Evolutionary conservation across 2,113 vertebrate species (phyloP).

Genomic region (Sylvia atricapilla): DNA sequence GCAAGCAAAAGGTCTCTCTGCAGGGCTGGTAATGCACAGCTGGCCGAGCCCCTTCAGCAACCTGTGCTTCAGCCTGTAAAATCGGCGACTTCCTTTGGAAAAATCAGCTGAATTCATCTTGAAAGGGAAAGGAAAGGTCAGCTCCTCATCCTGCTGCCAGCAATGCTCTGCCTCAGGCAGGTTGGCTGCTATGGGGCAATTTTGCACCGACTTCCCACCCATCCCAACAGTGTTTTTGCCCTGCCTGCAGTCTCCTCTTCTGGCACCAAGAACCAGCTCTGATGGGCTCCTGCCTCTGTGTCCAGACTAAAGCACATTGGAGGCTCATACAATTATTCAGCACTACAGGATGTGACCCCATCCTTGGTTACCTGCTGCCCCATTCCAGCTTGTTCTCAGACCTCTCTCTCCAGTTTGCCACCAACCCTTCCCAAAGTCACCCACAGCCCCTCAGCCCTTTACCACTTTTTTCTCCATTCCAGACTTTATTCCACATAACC

Average conservation of each 20-base stretch:
- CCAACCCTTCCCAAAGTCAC: background rate
- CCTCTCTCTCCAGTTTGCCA: background rate
- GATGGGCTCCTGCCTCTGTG: background rate
- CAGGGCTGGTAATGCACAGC: background rate
- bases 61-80: background rate
- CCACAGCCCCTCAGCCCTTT: background rate
- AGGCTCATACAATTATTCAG: background rate
- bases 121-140: background rate
- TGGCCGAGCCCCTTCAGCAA: background rate
- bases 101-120: background rate
- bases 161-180: rapidly evolving
- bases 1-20: background rate
- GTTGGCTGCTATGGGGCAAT: background rate
- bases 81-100: background rate
- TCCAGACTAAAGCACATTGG: background rate
- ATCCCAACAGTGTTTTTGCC: background rate
- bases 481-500: background rate
- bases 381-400: background rate
- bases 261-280: background rate
- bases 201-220: background rate
- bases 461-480: background rate
- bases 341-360: background rate
- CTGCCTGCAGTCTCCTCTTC: background rate
- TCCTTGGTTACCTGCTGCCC: background rate
- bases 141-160: background rate